These are phyloP conservation scores for Orycteropus afer DNA, from an alignment of 2,113 vertebrate genomes.

Conservation along the genomic window DNA sequence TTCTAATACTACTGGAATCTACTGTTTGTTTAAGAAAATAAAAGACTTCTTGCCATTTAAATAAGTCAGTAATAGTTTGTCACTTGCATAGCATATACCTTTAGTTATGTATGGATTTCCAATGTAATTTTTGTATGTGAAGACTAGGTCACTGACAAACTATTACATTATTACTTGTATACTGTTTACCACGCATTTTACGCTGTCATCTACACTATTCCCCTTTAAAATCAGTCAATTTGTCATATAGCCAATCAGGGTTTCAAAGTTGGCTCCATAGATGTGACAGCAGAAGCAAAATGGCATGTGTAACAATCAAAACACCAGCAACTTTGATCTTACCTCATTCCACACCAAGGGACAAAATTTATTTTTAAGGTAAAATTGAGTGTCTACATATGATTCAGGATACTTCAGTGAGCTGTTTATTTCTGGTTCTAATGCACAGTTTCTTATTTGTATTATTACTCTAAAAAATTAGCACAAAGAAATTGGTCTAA, in stretches of 20 bases:
- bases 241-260: not conserved
- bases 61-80: not conserved
- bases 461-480: not conserved
- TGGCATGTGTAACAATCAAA: not conserved
- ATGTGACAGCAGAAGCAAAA: not conserved
- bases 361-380: too few species aligned
- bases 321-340: not conserved
- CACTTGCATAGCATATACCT: not conserved
- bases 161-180: not conserved
- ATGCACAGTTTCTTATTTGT: not conserved
- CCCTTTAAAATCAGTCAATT: not conserved
- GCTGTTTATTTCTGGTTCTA: not conserved
- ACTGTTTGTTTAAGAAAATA: not conserved
- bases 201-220: not conserved
- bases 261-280: not conserved
- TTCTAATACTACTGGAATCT: not conserved
- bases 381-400: too few species aligned
- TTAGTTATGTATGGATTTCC: not conserved
- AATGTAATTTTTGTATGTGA: not conserved
- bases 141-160: not conserved
- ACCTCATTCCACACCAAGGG: too few species aligned
- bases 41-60: not conserved
- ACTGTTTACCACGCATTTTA: conserved; percentile 27
- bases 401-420: too few species aligned
- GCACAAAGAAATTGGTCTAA: not conserved